Evolutionary conservation across 2,888 invertebrate genomes (phyloP), one percentile per base, ranked within the genome.

Genomic region (Rhingia rostrata): DNA sequence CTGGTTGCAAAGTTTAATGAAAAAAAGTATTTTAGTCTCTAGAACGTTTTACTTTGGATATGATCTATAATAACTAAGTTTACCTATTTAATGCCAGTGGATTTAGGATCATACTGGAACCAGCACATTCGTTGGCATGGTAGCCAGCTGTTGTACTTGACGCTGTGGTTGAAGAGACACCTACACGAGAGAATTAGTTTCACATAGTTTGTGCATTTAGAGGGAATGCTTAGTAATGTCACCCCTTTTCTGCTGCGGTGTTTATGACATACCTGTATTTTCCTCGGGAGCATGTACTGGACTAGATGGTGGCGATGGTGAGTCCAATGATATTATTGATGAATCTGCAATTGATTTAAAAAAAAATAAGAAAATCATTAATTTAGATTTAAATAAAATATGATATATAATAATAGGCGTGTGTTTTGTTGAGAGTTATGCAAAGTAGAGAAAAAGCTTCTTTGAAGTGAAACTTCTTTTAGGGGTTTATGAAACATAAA

Each of bases 291-390:
- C 53, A 39, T 64, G 74, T 6, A 69, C 37, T 12, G 90, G 90
- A 86, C 89, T 89, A 45, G 86, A 85, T 39, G 90, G 90, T 3
- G 89, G 90, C 7, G 90, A 89, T 41, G 90, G 90, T 2, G 90
- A 89, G 77, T 90, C 90, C 79, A 90, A 81, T n/a, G 88, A 89
- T 81, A 89, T 89, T 37, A 89, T 88, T 33, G 88, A 86, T 73
- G 82, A 64, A 49, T 88, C 88, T 85, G 81, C 39, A 75, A 87
- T 87, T 85, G 86, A 22, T 84, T 33, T 39, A 39, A 39, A 9
- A n/a, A 33, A 6, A 39, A 9, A n/a, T n/a, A 6, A 37, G 6
- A 39, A 14, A 5, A 39, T 22, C 22, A 22, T 12, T 33, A 33
- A 47, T 4, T 22, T 14, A 3, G 45, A 53, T 6, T 12, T 1